phyloP scores from a whole-genome alignment of 2,888 invertebrate genomes.

The Tortrix viridana region DNA sequence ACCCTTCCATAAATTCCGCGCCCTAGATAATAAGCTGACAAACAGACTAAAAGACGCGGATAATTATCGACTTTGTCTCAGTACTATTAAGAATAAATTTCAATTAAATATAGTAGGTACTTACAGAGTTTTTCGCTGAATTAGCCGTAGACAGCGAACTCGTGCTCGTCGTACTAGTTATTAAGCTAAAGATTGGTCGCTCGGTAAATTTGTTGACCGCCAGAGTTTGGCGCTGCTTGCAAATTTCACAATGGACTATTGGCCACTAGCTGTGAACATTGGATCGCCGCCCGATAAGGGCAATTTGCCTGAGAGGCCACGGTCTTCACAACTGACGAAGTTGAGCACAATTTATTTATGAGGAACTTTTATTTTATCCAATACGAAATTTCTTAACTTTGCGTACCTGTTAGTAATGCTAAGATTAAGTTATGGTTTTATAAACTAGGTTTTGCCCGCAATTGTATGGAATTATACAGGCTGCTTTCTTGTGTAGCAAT shows the following conservation, averaged over 20 bases:
- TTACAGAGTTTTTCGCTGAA: no score
- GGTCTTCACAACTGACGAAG: constrained; percentile 56
- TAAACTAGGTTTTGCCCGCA: no score
- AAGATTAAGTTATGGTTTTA: not conserved
- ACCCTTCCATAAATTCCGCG: no score
- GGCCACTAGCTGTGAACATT: constrained; percentile 67
- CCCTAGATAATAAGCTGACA: no score
- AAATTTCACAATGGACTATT: constrained; percentile 63
- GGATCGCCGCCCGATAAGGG: constrained; percentile 59
- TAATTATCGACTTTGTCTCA: no score
- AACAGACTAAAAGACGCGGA: no score
- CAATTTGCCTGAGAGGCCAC: constrained; percentile 55
- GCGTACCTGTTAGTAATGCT: not conserved
- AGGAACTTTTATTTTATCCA: constrained; percentile 56
- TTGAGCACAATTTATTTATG: constrained; percentile 48
- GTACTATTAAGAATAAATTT: no score
- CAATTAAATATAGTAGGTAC: no score
- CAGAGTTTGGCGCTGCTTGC: constrained; percentile 57
- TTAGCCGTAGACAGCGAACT: constrained; percentile 15
- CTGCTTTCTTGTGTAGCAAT: no score
- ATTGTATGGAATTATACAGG: no score
- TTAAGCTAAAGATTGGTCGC: constrained; percentile 61
- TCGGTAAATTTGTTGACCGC: constrained; percentile 66
- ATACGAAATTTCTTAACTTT: constrained; percentile 43
- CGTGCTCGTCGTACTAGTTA: constrained; percentile 44